Evolutionary conservation across 2,888 invertebrate species (phyloP), one percentile per base, ranked within the genome.

Genomic region (Lasioglossum calceatum): DNA sequence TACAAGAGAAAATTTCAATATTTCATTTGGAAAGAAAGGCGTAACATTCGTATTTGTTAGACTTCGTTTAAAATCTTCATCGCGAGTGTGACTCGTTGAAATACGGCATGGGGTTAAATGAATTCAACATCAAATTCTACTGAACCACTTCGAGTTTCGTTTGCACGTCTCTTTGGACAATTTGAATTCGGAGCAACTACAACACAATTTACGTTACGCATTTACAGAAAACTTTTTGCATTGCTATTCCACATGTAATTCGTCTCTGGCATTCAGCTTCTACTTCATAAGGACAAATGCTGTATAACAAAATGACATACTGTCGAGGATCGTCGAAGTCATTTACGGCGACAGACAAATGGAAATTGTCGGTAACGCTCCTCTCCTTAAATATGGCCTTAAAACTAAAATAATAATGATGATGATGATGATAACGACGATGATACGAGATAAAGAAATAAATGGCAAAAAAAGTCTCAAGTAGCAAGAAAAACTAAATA

Each of bases 381-480:
- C 88, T 82, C 84, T 81, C 84, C 79, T 85, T 84, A 84, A 89
- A 88, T 86, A 91, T 89, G 91, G 91, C 91, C 89, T 91, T 91
- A 91, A 89, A 87, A 71, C 42, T 10, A 79, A 36, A 58, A 70
- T 54, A 84, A 76, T 32, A 1, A 32, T 32, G 32, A 32, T 32
- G 32, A 39, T 27, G 61, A 61, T 61, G 61, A 27, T 27, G 27
- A 50, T 71, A 70, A 10, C 76, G 78, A 85, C 27, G 77, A 77
- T 42, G 74, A 79, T 27, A 16, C 7, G 27, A 32, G 67, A 10
- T 77, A 64, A 83, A 36, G 27, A 84, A 84, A 36, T 78, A 78
- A 84, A 27, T 1, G 54, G 54, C 2, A 77, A 77, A 44, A 71
- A 77, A 32, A 71, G 76, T 88, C 77, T 67, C 80, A 42, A 54